phyloP scores from a whole-genome alignment of 2,888 invertebrate species.

The Lasioglossum calceatum region DNA sequence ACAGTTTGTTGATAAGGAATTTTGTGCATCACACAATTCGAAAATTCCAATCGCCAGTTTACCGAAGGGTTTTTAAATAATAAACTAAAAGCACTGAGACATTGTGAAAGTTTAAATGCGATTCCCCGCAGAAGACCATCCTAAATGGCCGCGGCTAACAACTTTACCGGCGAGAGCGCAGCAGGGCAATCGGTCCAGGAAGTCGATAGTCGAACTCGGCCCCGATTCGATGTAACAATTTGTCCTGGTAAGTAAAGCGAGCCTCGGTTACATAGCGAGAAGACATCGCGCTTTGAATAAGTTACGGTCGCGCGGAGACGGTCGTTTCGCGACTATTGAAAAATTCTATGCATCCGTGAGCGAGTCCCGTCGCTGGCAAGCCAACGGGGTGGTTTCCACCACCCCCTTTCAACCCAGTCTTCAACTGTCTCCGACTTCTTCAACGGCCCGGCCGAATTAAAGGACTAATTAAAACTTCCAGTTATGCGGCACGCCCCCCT shows the following conservation, averaged over 20 bases:
- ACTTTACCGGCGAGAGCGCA: neutral
- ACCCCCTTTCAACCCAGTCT: neutral
- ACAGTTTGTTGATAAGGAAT: neutral
- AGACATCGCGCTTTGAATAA: slow-evolving; percentile 9
- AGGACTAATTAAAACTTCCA: slow-evolving; percentile 8
- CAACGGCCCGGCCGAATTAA: neutral
- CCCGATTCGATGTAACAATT: neutral
- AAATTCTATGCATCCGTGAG: slow-evolving; percentile 34
- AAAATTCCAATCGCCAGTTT: neutral
- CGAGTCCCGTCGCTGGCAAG: neutral
- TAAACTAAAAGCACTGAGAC: neutral
- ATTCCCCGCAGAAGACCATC: neutral
- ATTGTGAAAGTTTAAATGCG: neutral
- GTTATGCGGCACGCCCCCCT: neutral
- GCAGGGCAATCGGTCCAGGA: neutral
- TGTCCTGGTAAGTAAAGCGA: neutral
- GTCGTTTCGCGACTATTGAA: slow-evolving; percentile 22
- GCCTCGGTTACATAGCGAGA: neutral
- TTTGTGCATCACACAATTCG: neutral
- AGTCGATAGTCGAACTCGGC: neutral
- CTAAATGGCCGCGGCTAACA: neutral
- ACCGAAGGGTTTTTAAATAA: neutral
- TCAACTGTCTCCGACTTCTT: neutral
- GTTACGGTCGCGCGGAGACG: neutral
- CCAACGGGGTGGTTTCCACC: neutral